Percentiles rank a stretch among this genome's conserved stretches.
Conservation (phyloP, 1,140 invertebrate genomes). For the Schmidtea mediterranea region DNA sequence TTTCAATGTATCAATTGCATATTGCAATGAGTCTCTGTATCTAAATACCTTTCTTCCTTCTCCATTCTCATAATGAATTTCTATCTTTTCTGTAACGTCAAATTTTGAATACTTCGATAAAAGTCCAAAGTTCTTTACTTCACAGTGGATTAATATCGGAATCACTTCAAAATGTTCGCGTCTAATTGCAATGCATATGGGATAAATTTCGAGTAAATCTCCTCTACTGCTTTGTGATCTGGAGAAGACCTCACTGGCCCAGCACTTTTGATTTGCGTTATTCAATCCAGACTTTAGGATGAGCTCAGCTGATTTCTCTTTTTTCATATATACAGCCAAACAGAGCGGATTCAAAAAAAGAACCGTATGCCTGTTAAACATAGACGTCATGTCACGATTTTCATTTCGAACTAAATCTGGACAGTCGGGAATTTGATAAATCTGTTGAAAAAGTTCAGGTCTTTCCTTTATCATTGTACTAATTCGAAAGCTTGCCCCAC, state of each 20-base stretch:
- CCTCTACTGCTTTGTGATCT: neutral
- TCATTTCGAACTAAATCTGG: neutral
- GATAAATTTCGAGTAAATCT: neutral
- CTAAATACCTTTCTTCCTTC: neutral
- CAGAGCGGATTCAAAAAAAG: neutral
- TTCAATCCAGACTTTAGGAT: neutral
- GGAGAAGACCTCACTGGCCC: neutral
- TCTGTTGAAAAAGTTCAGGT: slow-evolving; percentile 1
- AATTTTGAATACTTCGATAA: neutral
- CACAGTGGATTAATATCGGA: neutral
- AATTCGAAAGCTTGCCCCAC: neutral
- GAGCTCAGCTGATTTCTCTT: neutral
- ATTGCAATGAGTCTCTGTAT: neutral
- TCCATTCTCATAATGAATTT: neutral
- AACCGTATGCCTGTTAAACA: neutral
- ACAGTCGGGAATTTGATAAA: neutral
- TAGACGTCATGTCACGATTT: neutral
- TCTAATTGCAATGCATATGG: neutral
- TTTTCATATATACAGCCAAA: neutral
- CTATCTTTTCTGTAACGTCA: neutral
- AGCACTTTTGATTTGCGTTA: neutral
- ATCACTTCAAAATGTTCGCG: neutral
- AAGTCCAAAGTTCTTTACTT: neutral
- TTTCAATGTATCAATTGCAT: neutral
- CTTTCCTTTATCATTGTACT: neutral